Conservation (phyloP, 2,797 vertebrate species). For the Microctenopoma stevenorrisi region DNA sequence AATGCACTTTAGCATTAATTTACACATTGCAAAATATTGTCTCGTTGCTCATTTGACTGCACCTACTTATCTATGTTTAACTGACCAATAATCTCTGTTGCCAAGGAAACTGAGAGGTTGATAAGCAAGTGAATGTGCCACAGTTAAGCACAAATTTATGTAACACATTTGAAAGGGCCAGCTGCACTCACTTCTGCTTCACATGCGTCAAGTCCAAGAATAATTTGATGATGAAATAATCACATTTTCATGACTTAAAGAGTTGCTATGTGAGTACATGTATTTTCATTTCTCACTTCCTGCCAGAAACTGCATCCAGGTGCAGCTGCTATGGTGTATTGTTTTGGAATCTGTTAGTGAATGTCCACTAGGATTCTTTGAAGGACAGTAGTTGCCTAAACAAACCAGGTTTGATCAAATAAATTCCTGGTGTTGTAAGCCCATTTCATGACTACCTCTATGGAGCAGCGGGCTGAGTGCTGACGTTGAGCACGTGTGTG, state of each 20-base stretch:
- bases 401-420: conserved; percentile 35
- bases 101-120: conserved; percentile 77
- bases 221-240: conserved; percentile 20
- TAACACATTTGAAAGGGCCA: conserved; percentile 62
- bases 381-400: conserved; percentile 22
- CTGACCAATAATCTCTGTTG: conserved; percentile 74
- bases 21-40: conserved; percentile 11
- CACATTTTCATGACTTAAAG: conserved; percentile 35
- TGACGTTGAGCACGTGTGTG: conserved; percentile 54
- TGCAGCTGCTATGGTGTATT: conserved; percentile 47
- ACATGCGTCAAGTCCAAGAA: conserved; percentile 31
- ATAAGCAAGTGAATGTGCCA: conserved; percentile 74
- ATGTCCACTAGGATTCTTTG: conserved; percentile 24
- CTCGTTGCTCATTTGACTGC: conserved; percentile 49
- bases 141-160: conserved; percentile 71
- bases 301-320: conserved; percentile 56
- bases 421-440: conserved; percentile 36
- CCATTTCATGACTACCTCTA: conserved; percentile 35
- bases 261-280: conserved; percentile 8
- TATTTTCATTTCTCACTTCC: conserved; percentile 61
- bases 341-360: conserved; percentile 17
- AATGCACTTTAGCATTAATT: conserved; percentile 26
- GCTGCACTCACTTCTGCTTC: conserved; percentile 47
- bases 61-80: conserved; percentile 72
- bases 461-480: conserved; percentile 20